A percentile compares a stretch with the other conserved stretches of the same genome.
These are phyloP conservation scores for Rhysida immarginata DNA, from an alignment of 1,140 invertebrate species.

Conservation along the genomic window DNA sequence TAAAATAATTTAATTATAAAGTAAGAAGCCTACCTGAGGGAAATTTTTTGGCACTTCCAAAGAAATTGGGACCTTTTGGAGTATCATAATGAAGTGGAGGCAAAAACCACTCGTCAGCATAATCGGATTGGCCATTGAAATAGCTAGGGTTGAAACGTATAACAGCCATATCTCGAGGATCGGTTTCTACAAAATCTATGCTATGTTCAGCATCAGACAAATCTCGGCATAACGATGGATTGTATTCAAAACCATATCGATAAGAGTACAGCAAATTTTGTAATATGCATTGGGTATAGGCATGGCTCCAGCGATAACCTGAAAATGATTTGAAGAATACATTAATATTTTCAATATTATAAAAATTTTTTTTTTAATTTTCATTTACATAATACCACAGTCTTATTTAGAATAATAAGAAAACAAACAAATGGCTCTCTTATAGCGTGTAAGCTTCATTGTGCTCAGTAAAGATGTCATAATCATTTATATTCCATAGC, in stretches of 20 bases:
- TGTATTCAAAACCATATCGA: slow-evolving; percentile 28
- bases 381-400: too few relatives aligned
- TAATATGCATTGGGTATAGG: slow-evolving; percentile 65
- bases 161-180: slow-evolving; percentile 50
- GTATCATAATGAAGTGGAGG: slow-evolving; percentile 34
- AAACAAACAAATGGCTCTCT: too few relatives aligned
- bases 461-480: too few relatives aligned
- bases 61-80: not conserved
- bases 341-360: too few relatives aligned
- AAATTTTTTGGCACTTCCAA: not conserved
- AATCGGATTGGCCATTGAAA: slow-evolving; percentile 43
- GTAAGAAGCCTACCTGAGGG: slow-evolving; percentile 4
- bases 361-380: too few relatives aligned
- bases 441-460: too few relatives aligned
- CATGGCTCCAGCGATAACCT: slow-evolving; percentile 59
- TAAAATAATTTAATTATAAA: too few relatives aligned
- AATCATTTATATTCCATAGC: too few relatives aligned
- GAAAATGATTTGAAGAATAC: too few relatives aligned
- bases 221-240: slow-evolving; percentile 8
- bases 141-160: slow-evolving; percentile 60
- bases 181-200: slow-evolving; percentile 30
- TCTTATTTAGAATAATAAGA: too few relatives aligned
- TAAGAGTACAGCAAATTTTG: slow-evolving; percentile 53
- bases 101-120: slow-evolving; percentile 59
- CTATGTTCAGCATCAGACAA: slow-evolving; percentile 16